phyloP scores from a whole-genome alignment of 2,888 invertebrate genomes.

The Philereme transversata region DNA sequence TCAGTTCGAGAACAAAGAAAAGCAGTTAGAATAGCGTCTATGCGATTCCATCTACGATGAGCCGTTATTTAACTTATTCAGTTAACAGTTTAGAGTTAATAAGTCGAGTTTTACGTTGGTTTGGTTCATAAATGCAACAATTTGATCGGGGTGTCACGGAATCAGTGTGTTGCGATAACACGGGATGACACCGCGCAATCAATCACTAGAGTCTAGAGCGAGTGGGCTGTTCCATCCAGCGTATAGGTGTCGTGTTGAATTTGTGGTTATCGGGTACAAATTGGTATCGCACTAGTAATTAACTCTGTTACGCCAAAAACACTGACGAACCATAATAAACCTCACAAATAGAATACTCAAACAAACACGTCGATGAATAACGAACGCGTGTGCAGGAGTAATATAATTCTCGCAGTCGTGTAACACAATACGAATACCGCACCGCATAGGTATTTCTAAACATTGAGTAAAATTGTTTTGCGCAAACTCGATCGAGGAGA shows the following conservation, averaged over 20 bases:
- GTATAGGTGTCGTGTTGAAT: slow-evolving; percentile 68
- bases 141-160: slow-evolving; percentile 52
- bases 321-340: slow-evolving; percentile 44
- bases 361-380: slow-evolving; percentile 48
- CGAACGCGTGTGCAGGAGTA: slow-evolving; percentile 42
- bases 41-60: slow-evolving; percentile 27
- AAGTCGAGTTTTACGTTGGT: slow-evolving; percentile 32
- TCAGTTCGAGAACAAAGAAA: slow-evolving; percentile 33
- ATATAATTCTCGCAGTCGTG: slow-evolving; percentile 48
- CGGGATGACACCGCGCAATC: slow-evolving; percentile 72
- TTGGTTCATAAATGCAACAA: slow-evolving; percentile 48
- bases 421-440: slow-evolving; percentile 45
- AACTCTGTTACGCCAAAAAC: slow-evolving; percentile 49
- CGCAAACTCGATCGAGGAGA: slow-evolving; percentile 43
- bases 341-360: slow-evolving; percentile 46
- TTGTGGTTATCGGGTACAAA: slow-evolving; percentile 77
- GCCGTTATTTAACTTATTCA: slow-evolving; percentile 33
- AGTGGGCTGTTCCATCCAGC: slow-evolving; percentile 63
- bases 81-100: slow-evolving; percentile 20
- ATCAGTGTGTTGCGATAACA: slow-evolving; percentile 66
- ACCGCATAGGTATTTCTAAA: slow-evolving; percentile 50
- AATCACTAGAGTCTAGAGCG: slow-evolving; percentile 67
- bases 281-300: slow-evolving; percentile 70
- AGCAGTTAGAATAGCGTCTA: slow-evolving; percentile 29
- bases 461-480: slow-evolving; percentile 49